Evolutionary conservation across 2,113 vertebrate species (phyloP), one percentile per base, ranked within the genome.

Genomic region (Saimiri boliviensis): DNA sequence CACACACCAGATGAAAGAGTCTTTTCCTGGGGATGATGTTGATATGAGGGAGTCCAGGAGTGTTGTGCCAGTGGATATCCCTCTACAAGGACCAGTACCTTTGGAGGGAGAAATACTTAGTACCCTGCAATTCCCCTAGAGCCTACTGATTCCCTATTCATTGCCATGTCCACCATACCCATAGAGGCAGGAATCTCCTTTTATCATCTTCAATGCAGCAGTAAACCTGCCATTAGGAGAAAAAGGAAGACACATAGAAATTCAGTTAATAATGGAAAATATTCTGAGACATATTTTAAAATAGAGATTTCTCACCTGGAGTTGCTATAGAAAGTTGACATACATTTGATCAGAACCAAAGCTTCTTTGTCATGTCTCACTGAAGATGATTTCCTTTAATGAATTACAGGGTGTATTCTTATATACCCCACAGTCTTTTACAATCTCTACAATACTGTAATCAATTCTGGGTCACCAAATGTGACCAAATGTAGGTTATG

Each of bases 401-500:
- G 66, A 88, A 17, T 81, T 85, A 71, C 1, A 73, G 79, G 25
- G 70, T 68, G 32, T 81, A 49, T 94, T 91, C 30, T 54, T 92
- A 54, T 19, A 37, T 49, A n/a, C 1, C 56, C 16, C 2, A 60
- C 0, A 23, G 21, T 73, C 71, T 45, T 94, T 88, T 91, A 90
- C 35, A 79, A 13, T 14, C 6, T 45, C 68, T 49, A 93, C 76
- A 89, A 93, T 93, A 54, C 60, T 45, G 23, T 45, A 83, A 56
- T 97, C 63, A 95, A 20, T 96, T 93, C 68, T 35, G 32, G 30
- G 92, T 95, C 74, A 96, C 79, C n/a, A 91, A 89, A 93, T 74
- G 42, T 40, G 86, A 96, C 79, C 42, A 91, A 89, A 93, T 74
- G 42, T 40, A 89, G 63, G 32, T 71, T 74, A 45, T 74, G 47